Evolutionary conservation across 1,140 invertebrate genomes (phyloP).

Genomic region (Charaxes varanes): DNA sequence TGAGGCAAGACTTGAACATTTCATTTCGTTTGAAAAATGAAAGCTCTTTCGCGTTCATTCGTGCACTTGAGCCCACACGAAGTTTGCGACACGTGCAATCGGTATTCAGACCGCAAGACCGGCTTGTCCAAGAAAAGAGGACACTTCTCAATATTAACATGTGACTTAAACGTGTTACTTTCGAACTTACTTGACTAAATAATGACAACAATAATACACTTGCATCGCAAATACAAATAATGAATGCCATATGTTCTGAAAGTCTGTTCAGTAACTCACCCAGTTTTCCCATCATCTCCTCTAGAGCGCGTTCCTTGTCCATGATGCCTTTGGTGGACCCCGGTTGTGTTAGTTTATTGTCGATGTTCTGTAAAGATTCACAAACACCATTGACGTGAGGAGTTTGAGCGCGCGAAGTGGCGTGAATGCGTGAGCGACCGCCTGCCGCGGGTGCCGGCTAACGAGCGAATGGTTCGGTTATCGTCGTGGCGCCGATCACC

Average conservation of each 20-base stretch:
- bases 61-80: constrained; percentile 10
- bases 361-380: constrained; percentile 41
- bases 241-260: constrained; percentile 37
- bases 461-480: constrained; percentile 59
- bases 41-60: constrained; percentile 16
- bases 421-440: constrained; percentile 27
- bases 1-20: background rate
- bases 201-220: background rate
- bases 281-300: constrained; percentile 80
- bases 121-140: constrained; percentile 9
- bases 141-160: constrained; percentile 5
- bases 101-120: constrained; percentile 19
- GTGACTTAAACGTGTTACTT: constrained; percentile 2
- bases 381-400: constrained; percentile 47
- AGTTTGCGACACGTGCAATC: constrained; percentile 20
- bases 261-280: constrained; percentile 63
- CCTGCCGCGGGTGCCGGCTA: constrained; percentile 53
- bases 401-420: constrained; percentile 25
- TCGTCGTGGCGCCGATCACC: constrained; percentile 36
- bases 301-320: constrained; percentile 78
- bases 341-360: constrained; percentile 15
- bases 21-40: constrained; percentile 19
- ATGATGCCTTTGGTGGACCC: constrained; percentile 41
- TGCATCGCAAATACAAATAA: background rate
- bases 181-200: background rate